phyloP scores from a whole-genome alignment of 1,140 invertebrate genomes.

The Lepidurus packardi region DNA sequence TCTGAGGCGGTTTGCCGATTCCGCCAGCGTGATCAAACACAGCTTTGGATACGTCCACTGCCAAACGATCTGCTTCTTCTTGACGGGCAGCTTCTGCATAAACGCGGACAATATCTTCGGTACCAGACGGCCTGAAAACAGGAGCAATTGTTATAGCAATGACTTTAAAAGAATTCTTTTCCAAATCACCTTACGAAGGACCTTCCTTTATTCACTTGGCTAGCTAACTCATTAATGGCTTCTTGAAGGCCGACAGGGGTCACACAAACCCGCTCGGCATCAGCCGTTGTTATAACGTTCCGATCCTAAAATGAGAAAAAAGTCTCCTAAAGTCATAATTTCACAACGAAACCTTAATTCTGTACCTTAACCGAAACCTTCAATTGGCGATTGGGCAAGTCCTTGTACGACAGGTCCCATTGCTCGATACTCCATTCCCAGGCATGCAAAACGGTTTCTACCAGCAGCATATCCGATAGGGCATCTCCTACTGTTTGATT shows the following conservation, averaged over 20 bases:
- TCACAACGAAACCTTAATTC: neutral
- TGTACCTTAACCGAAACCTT: slow-evolving; percentile 73
- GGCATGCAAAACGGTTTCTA: slow-evolving; percentile 80
- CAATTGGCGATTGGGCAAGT: slow-evolving; percentile 80
- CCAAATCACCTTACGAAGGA: slow-evolving; percentile 71
- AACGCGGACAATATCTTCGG: slow-evolving; percentile 91
- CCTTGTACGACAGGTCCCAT: slow-evolving; percentile 75
- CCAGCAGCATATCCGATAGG: slow-evolving; percentile 87
- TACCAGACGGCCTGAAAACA: slow-evolving; percentile 78
- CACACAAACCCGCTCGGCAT: slow-evolving; percentile 75
- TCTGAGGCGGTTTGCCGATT: slow-evolving; percentile 45
- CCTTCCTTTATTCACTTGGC: slow-evolving; percentile 63
- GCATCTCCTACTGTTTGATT: slow-evolving; percentile 97
- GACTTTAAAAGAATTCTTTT: neutral
- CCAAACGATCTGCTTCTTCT: slow-evolving; percentile 63
- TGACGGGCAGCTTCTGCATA: slow-evolving; percentile 88
- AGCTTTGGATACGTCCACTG: slow-evolving; percentile 63
- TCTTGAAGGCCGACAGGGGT: slow-evolving; percentile 75
- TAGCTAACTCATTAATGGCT: slow-evolving; percentile 67
- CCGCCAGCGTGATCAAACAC: slow-evolving; percentile 74
- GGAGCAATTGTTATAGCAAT: neutral
- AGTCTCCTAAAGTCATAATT: neutral
- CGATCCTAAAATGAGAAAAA: slow-evolving; percentile 54
- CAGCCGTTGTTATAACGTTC: slow-evolving; percentile 70
- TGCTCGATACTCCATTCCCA: slow-evolving; percentile 68